These are phyloP conservation scores for Drosophila sulfurigaster DNA, from an alignment of 1,140 invertebrate genomes.

Conservation along the genomic window DNA sequence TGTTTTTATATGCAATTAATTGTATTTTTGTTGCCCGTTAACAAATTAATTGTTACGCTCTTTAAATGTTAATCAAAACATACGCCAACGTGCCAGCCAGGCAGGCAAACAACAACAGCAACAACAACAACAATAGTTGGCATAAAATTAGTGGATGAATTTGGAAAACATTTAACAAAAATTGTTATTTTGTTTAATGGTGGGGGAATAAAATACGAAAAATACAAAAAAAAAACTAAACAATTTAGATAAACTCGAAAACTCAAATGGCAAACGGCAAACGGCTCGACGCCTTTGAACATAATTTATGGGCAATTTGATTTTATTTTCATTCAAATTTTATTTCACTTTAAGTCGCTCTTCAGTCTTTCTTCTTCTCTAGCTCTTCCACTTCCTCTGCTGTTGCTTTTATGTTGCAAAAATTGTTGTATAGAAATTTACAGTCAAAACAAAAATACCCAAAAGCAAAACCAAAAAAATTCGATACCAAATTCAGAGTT, in stretches of 20 bases:
- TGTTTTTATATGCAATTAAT: conserved; percentile 20
- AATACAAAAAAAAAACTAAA: not conserved
- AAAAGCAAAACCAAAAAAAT: conserved; percentile 22
- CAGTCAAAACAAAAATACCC: conserved; percentile 29
- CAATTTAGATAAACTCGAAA: not conserved
- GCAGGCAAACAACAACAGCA: conserved; percentile 29
- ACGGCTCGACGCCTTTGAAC: conserved; percentile 72
- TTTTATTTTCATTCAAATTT: conserved; percentile 82
- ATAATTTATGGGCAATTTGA: conserved; percentile 79
- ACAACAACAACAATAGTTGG: conserved; percentile 39
- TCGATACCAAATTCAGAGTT: conserved; percentile 24
- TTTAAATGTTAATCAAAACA: conserved; percentile 82
- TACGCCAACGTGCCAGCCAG: conserved; percentile 32
- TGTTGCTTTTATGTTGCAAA: conserved; percentile 42
- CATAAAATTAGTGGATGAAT: conserved; percentile 38
- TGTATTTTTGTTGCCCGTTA: conserved; percentile 47
- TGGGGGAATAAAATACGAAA: conserved; percentile 13
- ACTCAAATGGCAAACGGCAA: conserved; percentile 39
- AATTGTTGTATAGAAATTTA: conserved; percentile 61
- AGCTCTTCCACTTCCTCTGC: not conserved
- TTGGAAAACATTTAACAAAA: conserved; percentile 36
- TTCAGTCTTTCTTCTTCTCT: conserved; percentile 17
- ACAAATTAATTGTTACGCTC: conserved; percentile 79
- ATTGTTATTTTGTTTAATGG: conserved; percentile 21
- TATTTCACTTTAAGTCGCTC: conserved; percentile 51